A percentile compares a stretch with the other conserved stretches of the same genome.
Conservation (phyloP, 2,113 vertebrate genomes). For the Larimichthys crocea region DNA sequence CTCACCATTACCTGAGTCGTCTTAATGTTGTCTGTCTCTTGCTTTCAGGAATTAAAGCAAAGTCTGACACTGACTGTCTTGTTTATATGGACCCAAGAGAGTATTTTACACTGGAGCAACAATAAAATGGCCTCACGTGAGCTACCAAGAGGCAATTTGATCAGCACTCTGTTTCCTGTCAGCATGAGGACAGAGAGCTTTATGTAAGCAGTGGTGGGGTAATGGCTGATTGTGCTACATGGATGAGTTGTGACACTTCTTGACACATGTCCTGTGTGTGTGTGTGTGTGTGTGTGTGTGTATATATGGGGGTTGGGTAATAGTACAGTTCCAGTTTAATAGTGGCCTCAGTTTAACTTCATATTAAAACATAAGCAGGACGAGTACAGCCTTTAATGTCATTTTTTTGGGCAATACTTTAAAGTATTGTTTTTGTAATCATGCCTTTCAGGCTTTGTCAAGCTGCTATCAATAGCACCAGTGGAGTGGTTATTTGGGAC, state of each 20-base stretch:
- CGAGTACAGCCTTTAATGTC: background rate
- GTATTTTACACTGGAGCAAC: constrained; percentile 12
- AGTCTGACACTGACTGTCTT: constrained; percentile 14
- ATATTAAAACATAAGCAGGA: background rate
- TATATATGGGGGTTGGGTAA: constrained; percentile 22
- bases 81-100: constrained; percentile 17
- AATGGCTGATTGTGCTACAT: constrained; percentile 15
- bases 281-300: background rate
- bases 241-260: constrained; percentile 50
- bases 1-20: constrained; percentile 41
- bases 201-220: constrained; percentile 14
- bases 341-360: constrained; percentile 5
- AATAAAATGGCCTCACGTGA: constrained; percentile 16
- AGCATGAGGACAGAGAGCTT: background rate
- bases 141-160: background rate
- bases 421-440: constrained; percentile 14
- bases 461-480: constrained; percentile 67
- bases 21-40: constrained; percentile 47
- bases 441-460: constrained; percentile 39
- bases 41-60: constrained; percentile 53
- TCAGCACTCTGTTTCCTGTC: constrained; percentile 4
- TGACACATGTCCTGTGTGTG: constrained; percentile 29
- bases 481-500: constrained; percentile 54
- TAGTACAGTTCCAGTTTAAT: constrained; percentile 14
- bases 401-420: background rate